Evolutionary conservation across 2,888 invertebrate genomes (phyloP), one percentile per base, ranked within the genome.

Genomic region (Nephrotoma guestfalica): DNA sequence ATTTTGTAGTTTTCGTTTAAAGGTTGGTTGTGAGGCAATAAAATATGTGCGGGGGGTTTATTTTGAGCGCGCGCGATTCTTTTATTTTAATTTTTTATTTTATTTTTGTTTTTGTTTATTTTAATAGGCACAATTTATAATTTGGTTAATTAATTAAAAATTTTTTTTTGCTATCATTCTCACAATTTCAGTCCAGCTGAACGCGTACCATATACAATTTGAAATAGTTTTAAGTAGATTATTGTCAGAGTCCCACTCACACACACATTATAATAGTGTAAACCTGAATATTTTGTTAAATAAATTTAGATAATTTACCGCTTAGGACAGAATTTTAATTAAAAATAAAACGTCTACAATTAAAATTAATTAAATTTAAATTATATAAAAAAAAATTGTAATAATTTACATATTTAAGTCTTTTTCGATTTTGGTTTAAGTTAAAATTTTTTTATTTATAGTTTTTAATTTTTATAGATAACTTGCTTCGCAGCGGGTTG

Each of bases 381-480:
- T 71, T 30, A 30, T 30, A 71, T 30, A 71, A 30, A 84, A 84
- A 84, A 41, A 41, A 84, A 41, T 84, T 41, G 42, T 84, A 84
- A 84, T 41, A 84, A 42, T 42, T 84, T 41, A 84, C 41, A 84
- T 84, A 84, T 41, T 84, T 84, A 84, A 84, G 84, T 84, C 84
- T 84, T 84, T 84, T 84, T 84, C 42, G 84, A 84, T 84, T 84
- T 84, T 84, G 84, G 84, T 84, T 84, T 84, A 84, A 84, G 84
- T 84, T 84, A 41, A 5, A n/a, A 9, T 84, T 84, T 84, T 83
- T 84, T 41, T 84, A 41, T 41, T 84, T 84, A 41, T 84, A 84
- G 71, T 71, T 71, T 71, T 71, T 84, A 41, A 42, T 15, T 41
- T 41, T 84, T 84, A 84, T 84, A 84, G 42, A 84, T 84, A 84